These are phyloP conservation scores for Buathra laborator DNA, from an alignment of 2,888 invertebrate species.

Conservation along the genomic window DNA sequence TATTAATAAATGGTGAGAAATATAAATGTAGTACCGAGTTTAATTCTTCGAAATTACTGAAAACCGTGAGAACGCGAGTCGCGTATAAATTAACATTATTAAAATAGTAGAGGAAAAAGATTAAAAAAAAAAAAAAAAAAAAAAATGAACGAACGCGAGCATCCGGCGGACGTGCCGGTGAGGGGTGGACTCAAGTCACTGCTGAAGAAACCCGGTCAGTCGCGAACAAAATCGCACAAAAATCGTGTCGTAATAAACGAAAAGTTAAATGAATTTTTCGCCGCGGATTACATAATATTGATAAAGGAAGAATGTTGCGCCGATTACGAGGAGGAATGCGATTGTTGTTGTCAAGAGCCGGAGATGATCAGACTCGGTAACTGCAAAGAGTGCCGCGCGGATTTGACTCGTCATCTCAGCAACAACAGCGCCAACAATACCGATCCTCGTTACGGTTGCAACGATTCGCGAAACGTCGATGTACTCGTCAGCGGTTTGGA, in stretches of 20 bases:
- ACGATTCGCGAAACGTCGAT: conserved; percentile 71
- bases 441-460: conserved; percentile 72
- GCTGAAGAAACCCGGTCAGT: conserved; percentile 91
- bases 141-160: conserved; percentile 71
- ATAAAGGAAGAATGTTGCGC: conserved; percentile 95
- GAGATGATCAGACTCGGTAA: conserved; percentile 89
- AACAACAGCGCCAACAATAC: conserved; percentile 76
- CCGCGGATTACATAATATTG: conserved; percentile 96
- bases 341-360: conserved; percentile 90
- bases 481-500: conserved; percentile 49
- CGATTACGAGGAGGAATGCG: conserved; percentile 92
- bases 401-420: conserved; percentile 83
- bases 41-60: not conserved
- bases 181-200: conserved; percentile 88
- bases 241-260: conserved; percentile 95
- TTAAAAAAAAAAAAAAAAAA: not conserved
- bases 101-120: conserved; percentile 5
- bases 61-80: conserved; percentile 33
- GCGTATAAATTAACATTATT: not conserved
- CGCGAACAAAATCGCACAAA: conserved; percentile 88
- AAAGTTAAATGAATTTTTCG: conserved; percentile 95
- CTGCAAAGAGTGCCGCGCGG: conserved; percentile 86
- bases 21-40: not conserved
- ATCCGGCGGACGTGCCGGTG: conserved; percentile 77
- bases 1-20: not conserved